phyloP scores from a whole-genome alignment of 1,140 invertebrate genomes.

The Cydia pomonella region DNA sequence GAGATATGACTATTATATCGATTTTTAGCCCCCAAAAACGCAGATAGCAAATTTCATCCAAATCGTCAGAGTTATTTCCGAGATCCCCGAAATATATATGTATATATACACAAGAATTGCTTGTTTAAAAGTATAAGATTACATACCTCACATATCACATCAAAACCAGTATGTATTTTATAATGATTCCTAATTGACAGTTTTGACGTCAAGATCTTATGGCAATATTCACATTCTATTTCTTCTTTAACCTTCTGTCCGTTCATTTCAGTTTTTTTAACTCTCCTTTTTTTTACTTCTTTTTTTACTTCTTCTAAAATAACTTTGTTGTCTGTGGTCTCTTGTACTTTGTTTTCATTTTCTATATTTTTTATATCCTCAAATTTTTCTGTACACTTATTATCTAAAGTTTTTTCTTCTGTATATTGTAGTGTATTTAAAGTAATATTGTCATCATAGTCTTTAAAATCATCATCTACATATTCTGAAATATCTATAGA shows the following conservation, averaged over 20 bases:
- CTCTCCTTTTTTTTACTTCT: constrained; percentile 40
- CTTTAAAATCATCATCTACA: constrained; percentile 52
- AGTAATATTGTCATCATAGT: constrained; percentile 57
- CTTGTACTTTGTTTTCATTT: constrained; percentile 34
- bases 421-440: constrained; percentile 47
- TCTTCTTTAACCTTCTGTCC: constrained; percentile 50
- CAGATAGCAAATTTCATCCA: too few relatives aligned
- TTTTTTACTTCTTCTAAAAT: constrained; percentile 40
- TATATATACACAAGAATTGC: too few relatives aligned
- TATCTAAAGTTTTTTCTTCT: constrained; percentile 30
- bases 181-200: constrained; percentile 68
- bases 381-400: not conserved
- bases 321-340: constrained; percentile 40
- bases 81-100: too few relatives aligned
- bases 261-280: constrained; percentile 40
- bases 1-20: too few relatives aligned
- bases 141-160: constrained; percentile 70
- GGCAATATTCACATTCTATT: constrained; percentile 70
- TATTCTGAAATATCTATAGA: constrained; percentile 55
- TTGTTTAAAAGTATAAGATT: too few relatives aligned
- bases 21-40: too few relatives aligned
- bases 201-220: constrained; percentile 67
- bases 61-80: too few relatives aligned
- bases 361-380: constrained; percentile 25
- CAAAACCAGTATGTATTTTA: constrained; percentile 73